Percentiles rank a stretch among this genome's conserved stretches.
phyloP scores from a whole-genome alignment of 1,140 invertebrate species.

The Atta texana region DNA sequence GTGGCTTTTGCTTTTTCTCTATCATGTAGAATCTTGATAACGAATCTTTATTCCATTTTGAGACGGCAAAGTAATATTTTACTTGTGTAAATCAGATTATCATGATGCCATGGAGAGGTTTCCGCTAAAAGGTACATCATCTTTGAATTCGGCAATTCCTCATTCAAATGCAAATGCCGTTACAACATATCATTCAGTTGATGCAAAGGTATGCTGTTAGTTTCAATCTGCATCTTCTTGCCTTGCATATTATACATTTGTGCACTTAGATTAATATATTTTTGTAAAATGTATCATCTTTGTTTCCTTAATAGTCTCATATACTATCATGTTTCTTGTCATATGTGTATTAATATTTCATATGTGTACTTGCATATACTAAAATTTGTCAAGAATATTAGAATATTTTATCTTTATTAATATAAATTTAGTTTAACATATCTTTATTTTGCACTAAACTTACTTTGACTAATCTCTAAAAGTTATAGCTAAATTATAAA shows the following conservation, averaged over 20 bases:
- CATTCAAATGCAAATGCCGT: slow-evolving; percentile 80
- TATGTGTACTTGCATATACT: neutral
- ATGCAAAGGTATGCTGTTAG: slow-evolving; percentile 77
- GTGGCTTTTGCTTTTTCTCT: neutral
- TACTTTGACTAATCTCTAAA: neutral
- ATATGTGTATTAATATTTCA: too few relatives aligned
- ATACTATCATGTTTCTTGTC: neutral
- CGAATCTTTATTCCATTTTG: neutral
- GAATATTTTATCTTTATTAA: slow-evolving; percentile 54
- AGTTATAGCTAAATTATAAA: neutral
- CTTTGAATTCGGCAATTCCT: slow-evolving; percentile 79
- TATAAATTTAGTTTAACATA: slow-evolving; percentile 27
- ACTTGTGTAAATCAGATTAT: slow-evolving; percentile 56
- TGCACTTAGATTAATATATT: neutral
- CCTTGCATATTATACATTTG: neutral
- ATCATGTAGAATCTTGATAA: neutral
- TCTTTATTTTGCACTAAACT: slow-evolving; percentile 39
- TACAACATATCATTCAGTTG: slow-evolving; percentile 84
- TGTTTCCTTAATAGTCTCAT: neutral
- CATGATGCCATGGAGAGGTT: slow-evolving; percentile 85
- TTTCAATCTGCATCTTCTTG: slow-evolving; percentile 48
- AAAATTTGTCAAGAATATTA: slow-evolving; percentile 1
- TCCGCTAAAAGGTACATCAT: slow-evolving; percentile 85
- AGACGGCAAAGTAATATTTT: slow-evolving; percentile 30
- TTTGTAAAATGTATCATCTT: neutral